A percentile compares a stretch with the other conserved stretches of the same genome.
Evolutionary conservation across 2,113 vertebrate species (phyloP).

Genomic region (Craseonycteris thonglongyai): DNA sequence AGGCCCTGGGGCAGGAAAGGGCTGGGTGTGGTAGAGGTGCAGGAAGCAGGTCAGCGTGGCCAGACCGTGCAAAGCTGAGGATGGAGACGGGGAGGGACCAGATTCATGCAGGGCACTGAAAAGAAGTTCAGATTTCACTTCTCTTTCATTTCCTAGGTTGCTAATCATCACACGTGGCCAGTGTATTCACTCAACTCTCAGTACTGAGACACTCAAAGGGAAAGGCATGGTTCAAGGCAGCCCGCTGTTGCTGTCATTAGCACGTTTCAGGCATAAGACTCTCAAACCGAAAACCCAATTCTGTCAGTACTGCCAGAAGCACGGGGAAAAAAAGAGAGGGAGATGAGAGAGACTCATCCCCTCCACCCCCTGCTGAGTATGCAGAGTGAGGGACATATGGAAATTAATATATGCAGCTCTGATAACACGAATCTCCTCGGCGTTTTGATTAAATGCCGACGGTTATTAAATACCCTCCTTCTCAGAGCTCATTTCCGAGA

Average conservation of each 20-base stretch:
- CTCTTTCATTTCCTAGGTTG: not conserved
- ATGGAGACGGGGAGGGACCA: not conserved
- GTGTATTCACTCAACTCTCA: not conserved
- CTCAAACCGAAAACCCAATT: not conserved
- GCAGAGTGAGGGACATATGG: constrained; percentile 62
- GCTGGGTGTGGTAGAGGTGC: not conserved
- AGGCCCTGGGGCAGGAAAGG: not conserved
- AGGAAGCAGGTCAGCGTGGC: not conserved
- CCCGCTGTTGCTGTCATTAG: not conserved
- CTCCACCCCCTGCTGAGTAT: constrained; percentile 50
- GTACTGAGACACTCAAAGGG: not conserved
- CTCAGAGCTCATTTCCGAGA: constrained; percentile 66
- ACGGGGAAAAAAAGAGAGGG: not conserved
- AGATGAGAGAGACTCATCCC: not conserved
- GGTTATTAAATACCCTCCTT: constrained; percentile 75
- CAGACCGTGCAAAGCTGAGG: not conserved
- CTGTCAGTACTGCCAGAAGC: constrained; percentile 12
- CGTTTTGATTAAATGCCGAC: constrained; percentile 71
- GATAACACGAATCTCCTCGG: constrained; percentile 37
- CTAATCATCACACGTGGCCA: not conserved
- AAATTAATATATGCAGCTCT: constrained; percentile 67
- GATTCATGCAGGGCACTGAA: rapidly evolving
- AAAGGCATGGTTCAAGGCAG: not conserved
- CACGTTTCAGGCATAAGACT: not conserved
- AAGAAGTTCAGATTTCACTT: not conserved